Evolutionary conservation across 2,113 vertebrate species (phyloP).

Genomic region (Rhinogobius similis): DNA sequence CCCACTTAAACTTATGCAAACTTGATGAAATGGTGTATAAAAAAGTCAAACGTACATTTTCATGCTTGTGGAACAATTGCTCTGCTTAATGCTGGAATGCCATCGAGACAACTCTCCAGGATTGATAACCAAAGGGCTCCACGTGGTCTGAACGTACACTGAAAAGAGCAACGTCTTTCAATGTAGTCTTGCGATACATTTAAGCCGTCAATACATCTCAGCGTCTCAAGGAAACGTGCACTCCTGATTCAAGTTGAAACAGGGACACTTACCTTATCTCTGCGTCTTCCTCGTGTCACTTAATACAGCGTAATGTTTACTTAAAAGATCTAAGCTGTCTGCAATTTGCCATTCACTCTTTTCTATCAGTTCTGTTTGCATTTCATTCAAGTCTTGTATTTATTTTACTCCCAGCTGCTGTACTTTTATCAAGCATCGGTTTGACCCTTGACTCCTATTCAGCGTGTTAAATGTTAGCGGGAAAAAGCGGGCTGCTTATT

Average conservation of each 20-base stretch:
- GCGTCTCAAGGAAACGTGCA: background rate
- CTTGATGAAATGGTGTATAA: background rate
- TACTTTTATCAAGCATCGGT: background rate
- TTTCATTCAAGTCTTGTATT: background rate
- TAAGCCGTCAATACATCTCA: background rate
- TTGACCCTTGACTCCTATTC: constrained; percentile 1
- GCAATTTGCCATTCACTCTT: background rate
- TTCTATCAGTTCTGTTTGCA: constrained; percentile 11
- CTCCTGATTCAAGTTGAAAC: background rate
- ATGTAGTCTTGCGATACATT: background rate
- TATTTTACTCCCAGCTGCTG: background rate
- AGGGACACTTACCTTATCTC: background rate
- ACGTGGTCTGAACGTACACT: background rate
- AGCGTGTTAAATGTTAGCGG: background rate
- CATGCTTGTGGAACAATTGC: background rate
- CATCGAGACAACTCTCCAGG: no score
- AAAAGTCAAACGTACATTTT: background rate
- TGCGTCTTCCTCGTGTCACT: background rate
- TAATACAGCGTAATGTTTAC: background rate
- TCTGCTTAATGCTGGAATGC: no score
- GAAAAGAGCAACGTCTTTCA: background rate
- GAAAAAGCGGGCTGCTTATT: background rate
- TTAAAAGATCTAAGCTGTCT: constrained; percentile 2
- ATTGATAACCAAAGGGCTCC: background rate
- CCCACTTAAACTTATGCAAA: background rate